Percentiles rank a stretch among this genome's conserved stretches.
Conservation (phyloP, 2,888 invertebrate genomes). For the Scaptomyza caliginosa region DNA sequence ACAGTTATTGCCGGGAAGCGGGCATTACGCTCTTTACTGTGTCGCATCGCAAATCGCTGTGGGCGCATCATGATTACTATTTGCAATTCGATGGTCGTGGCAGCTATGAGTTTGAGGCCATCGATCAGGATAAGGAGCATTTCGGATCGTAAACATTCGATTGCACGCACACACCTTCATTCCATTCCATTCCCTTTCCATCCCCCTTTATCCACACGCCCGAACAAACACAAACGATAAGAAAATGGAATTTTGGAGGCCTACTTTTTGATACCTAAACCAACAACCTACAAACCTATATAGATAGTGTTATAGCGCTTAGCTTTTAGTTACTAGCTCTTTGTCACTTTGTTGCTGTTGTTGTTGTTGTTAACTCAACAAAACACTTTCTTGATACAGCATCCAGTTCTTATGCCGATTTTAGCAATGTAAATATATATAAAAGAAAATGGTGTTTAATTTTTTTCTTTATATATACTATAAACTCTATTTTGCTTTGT, state of each 20-base stretch:
- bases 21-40: constrained; percentile 97
- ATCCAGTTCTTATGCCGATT: background rate
- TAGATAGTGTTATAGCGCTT: constrained; percentile 3
- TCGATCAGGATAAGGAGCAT: constrained; percentile 93
- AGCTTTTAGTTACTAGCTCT: constrained; percentile 1
- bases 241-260: constrained; percentile 2
- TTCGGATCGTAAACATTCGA: constrained; percentile 91
- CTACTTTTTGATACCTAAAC: constrained; percentile 19
- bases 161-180: background rate
- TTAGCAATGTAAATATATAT: constrained; percentile 8
- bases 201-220: background rate
- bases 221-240: background rate
- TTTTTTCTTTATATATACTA: constrained; percentile 1
- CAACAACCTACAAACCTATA: background rate
- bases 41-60: constrained; percentile 97
- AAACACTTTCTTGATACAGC: background rate
- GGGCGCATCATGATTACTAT: constrained; percentile 98
- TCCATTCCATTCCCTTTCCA: background rate
- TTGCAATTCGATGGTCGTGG: constrained; percentile 98
- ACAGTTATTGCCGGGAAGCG: constrained; percentile 94
- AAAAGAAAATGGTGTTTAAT: no score
- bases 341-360: background rate
- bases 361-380: background rate
- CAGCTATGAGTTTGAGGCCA: constrained; percentile 92
- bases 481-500: background rate